Percentiles rank a stretch among this genome's conserved stretches.
Evolutionary conservation across 2,113 vertebrate genomes (phyloP).

Genomic region (Kobus ellipsiprymnus): DNA sequence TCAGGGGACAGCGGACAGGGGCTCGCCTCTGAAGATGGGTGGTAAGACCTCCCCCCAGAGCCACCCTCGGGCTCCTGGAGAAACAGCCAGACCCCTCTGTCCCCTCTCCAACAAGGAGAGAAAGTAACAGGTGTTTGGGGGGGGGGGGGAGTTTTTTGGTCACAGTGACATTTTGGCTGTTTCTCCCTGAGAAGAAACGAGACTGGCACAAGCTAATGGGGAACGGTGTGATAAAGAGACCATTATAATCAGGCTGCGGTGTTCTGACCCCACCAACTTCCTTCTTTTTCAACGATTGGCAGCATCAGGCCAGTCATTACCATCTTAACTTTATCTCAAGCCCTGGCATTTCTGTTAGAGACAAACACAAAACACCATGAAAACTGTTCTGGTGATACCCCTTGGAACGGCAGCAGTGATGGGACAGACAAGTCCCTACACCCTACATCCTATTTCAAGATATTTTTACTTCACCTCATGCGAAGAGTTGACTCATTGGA

Average conservation of each 20-base stretch:
- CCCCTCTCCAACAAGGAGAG: neutral
- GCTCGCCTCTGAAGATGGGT: accelerated
- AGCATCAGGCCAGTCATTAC: neutral
- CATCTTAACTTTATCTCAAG: neutral
- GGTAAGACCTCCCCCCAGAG: neutral
- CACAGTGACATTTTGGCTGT: slow-evolving; percentile 41
- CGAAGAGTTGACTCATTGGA: too few relatives aligned
- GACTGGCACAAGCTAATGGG: neutral
- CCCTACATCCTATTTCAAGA: slow-evolving; percentile 14
- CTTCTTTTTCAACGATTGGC: neutral
- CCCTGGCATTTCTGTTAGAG: neutral
- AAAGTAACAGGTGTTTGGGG: neutral
- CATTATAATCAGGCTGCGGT: neutral
- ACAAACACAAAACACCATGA: neutral
- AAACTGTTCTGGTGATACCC: neutral
- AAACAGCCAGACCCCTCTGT: neutral
- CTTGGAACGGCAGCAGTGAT: accelerated
- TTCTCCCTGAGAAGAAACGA: neutral
- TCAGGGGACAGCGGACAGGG: neutral
- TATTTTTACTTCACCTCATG: neutral
- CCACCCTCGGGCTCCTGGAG: neutral
- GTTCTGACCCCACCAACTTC: neutral
- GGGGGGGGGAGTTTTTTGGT: neutral
- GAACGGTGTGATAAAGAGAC: neutral
- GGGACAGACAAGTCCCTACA: neutral